Conservation (phyloP, 2,888 invertebrate species). For the Hanleya hanleyi region DNA sequence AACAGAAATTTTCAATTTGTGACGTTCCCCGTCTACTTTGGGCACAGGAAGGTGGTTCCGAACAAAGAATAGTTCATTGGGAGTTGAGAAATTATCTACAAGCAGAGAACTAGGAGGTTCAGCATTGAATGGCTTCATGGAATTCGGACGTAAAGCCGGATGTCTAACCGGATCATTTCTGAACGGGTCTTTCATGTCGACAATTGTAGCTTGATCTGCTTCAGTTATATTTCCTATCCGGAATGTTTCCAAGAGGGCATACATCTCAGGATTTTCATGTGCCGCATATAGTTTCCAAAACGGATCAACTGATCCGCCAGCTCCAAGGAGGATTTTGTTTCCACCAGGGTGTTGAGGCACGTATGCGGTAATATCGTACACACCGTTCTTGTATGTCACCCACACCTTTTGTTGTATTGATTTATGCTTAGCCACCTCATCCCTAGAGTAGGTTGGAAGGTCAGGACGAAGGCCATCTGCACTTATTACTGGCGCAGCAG, state of each 20-base stretch:
- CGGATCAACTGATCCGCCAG: constrained; percentile 93
- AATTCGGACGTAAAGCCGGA: constrained; percentile 83
- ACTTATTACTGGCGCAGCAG: constrained; percentile 15
- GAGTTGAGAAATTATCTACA: constrained; percentile 87
- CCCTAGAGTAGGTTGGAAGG: constrained; percentile 68
- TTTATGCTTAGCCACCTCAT: constrained; percentile 85
- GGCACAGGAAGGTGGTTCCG: constrained; percentile 98
- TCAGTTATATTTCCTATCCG: constrained; percentile 90
- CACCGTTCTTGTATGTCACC: constrained; percentile 80
- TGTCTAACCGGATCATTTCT: constrained; percentile 87
- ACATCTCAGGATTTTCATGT: constrained; percentile 77
- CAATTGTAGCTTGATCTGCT: constrained; percentile 73
- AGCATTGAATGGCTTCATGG: constrained; percentile 93
- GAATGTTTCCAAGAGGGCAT: constrained; percentile 85
- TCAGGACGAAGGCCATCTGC: constrained; percentile 42
- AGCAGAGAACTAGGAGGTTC: constrained; percentile 88
- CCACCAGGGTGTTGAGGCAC: constrained; percentile 89
- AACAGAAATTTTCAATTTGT: constrained; percentile 80
- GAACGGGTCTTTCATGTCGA: constrained; percentile 79
- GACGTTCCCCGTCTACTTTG: constrained; percentile 77
- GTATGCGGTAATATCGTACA: constrained; percentile 96
- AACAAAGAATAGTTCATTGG: constrained; percentile 94
- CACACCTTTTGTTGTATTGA: constrained; percentile 76
- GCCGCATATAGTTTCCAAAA: constrained; percentile 84
- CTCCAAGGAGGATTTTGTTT: constrained; percentile 91